Evolutionary conservation across 2,888 invertebrate genomes (phyloP), one percentile per base, ranked within the genome.

Genomic region (Archaeoteleia sp.): DNA sequence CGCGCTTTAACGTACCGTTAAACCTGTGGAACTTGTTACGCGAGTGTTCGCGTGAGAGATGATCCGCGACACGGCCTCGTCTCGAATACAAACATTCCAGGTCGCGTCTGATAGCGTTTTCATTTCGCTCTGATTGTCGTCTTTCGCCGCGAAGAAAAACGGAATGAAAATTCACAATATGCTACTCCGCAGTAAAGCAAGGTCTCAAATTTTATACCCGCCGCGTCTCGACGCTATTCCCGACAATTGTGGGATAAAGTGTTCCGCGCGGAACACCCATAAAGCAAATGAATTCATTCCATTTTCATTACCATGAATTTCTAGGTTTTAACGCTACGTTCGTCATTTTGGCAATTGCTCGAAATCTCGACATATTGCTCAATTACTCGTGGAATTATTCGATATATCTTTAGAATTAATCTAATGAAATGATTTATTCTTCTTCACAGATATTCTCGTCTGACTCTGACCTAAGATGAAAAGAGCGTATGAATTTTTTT

Each of bases 1-100:
- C 58, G 55, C 55, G 60, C 70, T 74, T 71, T 67, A 71, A 71
- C 67, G 65, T 62, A 53, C 66, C 71, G 67, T 77, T 76, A 76
- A 75, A 63, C 67, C 60, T 42, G 49, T 15, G 60, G 46, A 60
- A 62, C 66, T 66, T 61, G 54, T 62, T 61, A 63, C 51, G 35
- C 14, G 51, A 48, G 45, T 48, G 55, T 39, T 37, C 60, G 37
- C 54, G 46, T 51, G 63, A 54, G 57, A 42, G 30, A 46, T 63
- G 49, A 66, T 70, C 55, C 60, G 5, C n/a, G 57, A 51, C 57
- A 29, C 54, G 57, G 53, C 54, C 62, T 39, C 43, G 67, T 51
- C 43, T 46, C 45, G 32, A 67, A 67, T 62, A 61, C 49, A 62
- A 67, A 67, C 61, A 57, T 53, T 42, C 51, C 53, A 40, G 51